Evolutionary conservation across 2,797 vertebrate genomes (phyloP).

Genomic region (Alosa sapidissima): DNA sequence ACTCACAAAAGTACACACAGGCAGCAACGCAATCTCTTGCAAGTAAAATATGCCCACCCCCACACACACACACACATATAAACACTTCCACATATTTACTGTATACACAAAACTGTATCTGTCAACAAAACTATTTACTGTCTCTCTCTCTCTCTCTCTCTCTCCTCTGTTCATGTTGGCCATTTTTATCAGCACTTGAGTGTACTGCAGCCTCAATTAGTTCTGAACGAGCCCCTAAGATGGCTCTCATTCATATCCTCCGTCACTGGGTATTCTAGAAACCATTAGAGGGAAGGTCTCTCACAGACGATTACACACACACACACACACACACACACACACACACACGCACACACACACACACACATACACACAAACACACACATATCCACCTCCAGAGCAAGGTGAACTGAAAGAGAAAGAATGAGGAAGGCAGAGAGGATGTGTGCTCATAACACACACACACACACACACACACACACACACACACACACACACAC

Average conservation of each 20-base stretch:
- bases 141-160: background rate
- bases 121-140: too few relatives aligned
- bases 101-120: background rate
- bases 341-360: background rate
- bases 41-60: too few relatives aligned
- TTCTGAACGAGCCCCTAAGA: slow-evolving; percentile 98
- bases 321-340: background rate
- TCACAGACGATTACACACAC: slow-evolving; percentile 44
- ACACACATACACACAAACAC: background rate
- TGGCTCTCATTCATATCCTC: slow-evolving; percentile 92
- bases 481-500: background rate
- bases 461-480: background rate
- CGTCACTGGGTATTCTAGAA: slow-evolving; percentile 89
- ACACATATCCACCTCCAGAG: background rate
- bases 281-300: slow-evolving; percentile 60
- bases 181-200: slow-evolving; percentile 92
- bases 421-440: too few relatives aligned
- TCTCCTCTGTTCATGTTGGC: slow-evolving; percentile 56
- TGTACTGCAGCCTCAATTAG: slow-evolving; percentile 97
- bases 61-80: slow-evolving; percentile 45
- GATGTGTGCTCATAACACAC: too few relatives aligned
- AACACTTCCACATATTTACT: slow-evolving; percentile 16
- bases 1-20: too few relatives aligned
- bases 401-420: too few relatives aligned
- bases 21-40: too few relatives aligned